A percentile compares a stretch with the other conserved stretches of the same genome.
These are phyloP conservation scores for Thereva unica DNA, from an alignment of 2,888 invertebrate genomes.

Conservation along the genomic window DNA sequence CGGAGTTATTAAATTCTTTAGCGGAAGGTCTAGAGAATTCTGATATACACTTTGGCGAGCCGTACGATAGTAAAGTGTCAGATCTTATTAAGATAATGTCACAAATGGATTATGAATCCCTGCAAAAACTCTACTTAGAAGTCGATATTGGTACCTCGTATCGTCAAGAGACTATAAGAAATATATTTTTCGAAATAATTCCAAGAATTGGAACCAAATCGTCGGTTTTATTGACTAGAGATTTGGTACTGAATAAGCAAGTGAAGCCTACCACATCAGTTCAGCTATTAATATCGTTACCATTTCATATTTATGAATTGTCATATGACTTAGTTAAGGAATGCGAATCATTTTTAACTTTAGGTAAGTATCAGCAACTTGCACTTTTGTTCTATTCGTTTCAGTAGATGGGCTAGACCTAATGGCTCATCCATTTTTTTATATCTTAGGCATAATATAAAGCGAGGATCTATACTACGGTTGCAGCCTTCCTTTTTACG, in stretches of 20 bases:
- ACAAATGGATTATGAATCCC: slow-evolving; percentile 55
- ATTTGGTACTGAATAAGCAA: slow-evolving; percentile 65
- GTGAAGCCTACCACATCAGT: slow-evolving; percentile 69
- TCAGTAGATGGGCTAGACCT: too few relatives aligned
- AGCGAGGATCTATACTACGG: too few relatives aligned
- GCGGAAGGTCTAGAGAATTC: slow-evolving; percentile 56
- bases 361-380: slow-evolving; percentile 50
- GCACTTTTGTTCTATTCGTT: too few relatives aligned
- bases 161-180: slow-evolving; percentile 72
- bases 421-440: too few relatives aligned
- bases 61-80: slow-evolving; percentile 55
- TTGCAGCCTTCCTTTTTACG: too few relatives aligned
- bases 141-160: slow-evolving; percentile 72
- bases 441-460: too few relatives aligned
- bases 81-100: slow-evolving; percentile 55
- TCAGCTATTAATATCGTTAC: slow-evolving; percentile 69
- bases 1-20: slow-evolving; percentile 51
- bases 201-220: slow-evolving; percentile 71
- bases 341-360: slow-evolving; percentile 61
- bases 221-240: slow-evolving; percentile 67
- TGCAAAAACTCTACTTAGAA: slow-evolving; percentile 61
- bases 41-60: slow-evolving; percentile 55
- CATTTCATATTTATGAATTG: slow-evolving; percentile 69
- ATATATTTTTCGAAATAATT: slow-evolving; percentile 72
- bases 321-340: slow-evolving; percentile 61